Base-by-base conservation (phyloP, 37 sponge, comb jelly and placozoan genomes). In the Spongilla lacustris region DNA sequence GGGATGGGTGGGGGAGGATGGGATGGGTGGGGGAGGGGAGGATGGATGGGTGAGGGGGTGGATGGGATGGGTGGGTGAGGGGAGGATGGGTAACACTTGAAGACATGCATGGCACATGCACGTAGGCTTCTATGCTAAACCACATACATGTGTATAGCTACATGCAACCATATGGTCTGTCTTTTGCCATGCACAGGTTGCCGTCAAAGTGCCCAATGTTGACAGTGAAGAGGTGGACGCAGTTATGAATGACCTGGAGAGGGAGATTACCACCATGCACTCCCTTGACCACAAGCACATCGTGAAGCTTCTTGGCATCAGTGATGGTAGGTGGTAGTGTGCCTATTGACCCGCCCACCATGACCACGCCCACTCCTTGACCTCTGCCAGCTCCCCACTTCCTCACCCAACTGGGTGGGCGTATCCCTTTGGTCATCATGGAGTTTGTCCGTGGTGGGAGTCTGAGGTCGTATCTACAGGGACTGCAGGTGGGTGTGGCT, bases 381-480 rank as follows among this genome's bases (percentile, higher is more conserved):
- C 78, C 41, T 6, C 6, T 41, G 5, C 27, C 58, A 84, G 89
- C 80, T 21, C 78, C 71, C 1, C 89, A 89, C 73, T 79, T 81
- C n/a, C 35, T 91, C 14, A 11, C 19, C 36, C 36, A 11, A 0
- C 77, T 87, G 38, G 41, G 41, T 3, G 87, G 79, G 32, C 36
- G 19, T 6, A 34, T 82, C 13, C 78, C 68, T 29, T 80, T 93
- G 84, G 67, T 93, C 4, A 50, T 93, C 29, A 93, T 87, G 80
- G 93, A 93, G 90, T 93, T 78, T 72, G 83, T 93, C n/a, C 32
- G 36, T 0, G 80, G 79, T 6, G 93, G 93, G 6, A 83, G 87
- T 73, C 84, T 93, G 26, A 67, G 86, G 8, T 30, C 72, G 11
- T 77, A 48, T 68, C 82, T 93, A 73, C 66, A 84, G 13, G 37